Base-by-base conservation (phyloP, 2,797 vertebrate species). In the Poeciliopsis paucimaculata region DNA sequence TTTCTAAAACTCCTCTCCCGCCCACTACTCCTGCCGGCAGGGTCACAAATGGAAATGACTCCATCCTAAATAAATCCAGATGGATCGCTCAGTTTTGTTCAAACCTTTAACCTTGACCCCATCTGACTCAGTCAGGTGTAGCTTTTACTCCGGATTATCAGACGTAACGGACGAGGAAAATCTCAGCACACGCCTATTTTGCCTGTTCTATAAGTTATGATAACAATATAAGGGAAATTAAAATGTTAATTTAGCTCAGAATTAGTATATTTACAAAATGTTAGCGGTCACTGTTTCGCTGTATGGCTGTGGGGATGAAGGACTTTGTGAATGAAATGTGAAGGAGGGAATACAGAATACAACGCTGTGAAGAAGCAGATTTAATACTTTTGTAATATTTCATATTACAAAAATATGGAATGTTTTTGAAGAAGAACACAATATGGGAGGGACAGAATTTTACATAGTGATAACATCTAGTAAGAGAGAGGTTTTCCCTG, bases 31-130 rank as follows among this genome's bases (percentile, higher is more conserved):
- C 55, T 31, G 28, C 13, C n/a, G 0, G n/a, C 13, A 60, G 12
- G n/a, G 55, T 28, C 55, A 60, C 55, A 60, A 34, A 34, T 18
- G 60, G 16, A 64, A 36, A 64, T 16, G 16, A 64, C 60, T 64
- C 31, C 60, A 64, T 34, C 60, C 60, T 62, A 62, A 31, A 62
- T 34, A 62, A 62, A 62, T 62, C 60, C 60, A 62, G 28, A 62
- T 34, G 13, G 28, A 34, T 62, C 28, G 6, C 2, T 34, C 28
- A 1, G 60, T 16, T 34, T 62, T 13, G 10, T 34, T 62, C 57
- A 16, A 34, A 34, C 28, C 28, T 62, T 62, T 62, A 15, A 28
- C n/a, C n/a, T 60, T 31, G n/a, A 13, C n/a, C 55, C 60, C 15
- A 9, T 34, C 60, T 34, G 60, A 34, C 60, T 60, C 57, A 16